These are phyloP conservation scores for Serranus cabrilla DNA, from an alignment of 2,797 vertebrate species.

Conservation along the genomic window DNA sequence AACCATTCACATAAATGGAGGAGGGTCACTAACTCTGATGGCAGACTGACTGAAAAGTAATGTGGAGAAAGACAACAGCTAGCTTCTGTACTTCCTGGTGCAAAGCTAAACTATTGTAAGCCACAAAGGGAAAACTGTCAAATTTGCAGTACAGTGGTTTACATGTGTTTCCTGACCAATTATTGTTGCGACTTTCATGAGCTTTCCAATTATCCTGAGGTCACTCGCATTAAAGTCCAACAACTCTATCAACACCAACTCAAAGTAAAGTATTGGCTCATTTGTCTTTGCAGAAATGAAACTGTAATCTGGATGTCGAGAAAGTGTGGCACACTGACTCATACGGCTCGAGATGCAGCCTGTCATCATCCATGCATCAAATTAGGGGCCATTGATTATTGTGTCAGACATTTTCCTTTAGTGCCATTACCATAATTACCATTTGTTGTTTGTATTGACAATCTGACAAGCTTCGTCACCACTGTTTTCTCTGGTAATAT, in stretches of 20 bases:
- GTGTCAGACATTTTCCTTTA: conserved; percentile 24
- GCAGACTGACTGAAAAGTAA: not conserved
- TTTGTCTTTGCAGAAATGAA: conserved; percentile 28
- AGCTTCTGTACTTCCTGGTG: not conserved
- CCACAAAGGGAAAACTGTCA: not conserved
- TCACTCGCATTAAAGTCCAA: conserved; percentile 2
- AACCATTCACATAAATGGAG: too few species aligned
- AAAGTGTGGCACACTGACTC: not conserved
- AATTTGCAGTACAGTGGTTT: not conserved
- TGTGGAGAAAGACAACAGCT: not conserved
- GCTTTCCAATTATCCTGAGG: not conserved
- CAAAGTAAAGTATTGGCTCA: conserved; percentile 2
- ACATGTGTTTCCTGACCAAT: not conserved
- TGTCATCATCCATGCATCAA: conserved; percentile 42
- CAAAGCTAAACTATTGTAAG: not conserved
- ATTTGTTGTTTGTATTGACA: conserved; percentile 48
- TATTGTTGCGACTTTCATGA: not conserved
- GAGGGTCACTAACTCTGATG: too few species aligned
- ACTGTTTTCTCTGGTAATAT: not conserved
- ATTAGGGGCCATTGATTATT: conserved; percentile 35
- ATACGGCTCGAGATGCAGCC: conserved; percentile 1
- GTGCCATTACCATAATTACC: conserved; percentile 33
- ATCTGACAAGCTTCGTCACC: conserved; percentile 23
- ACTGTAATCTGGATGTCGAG: not conserved
- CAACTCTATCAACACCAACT: conserved; percentile 8